phyloP scores from a whole-genome alignment of 2,797 vertebrate species.

The Thaleichthys pacificus region DNA sequence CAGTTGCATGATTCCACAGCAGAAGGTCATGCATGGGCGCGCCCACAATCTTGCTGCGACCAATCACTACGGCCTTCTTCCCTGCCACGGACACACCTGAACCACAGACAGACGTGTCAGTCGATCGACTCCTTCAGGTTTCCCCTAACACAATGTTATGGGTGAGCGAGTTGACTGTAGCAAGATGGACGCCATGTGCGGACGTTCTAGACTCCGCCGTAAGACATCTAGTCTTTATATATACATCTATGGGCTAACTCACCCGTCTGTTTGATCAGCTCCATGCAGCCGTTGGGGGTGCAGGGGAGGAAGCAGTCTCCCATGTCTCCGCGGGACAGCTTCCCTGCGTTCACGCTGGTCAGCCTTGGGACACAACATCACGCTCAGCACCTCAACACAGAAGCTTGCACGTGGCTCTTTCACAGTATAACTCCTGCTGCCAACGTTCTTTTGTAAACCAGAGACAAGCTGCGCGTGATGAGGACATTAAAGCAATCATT shows the following conservation, averaged over 20 bases:
- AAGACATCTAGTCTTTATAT: no score
- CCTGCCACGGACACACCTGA: constrained; percentile 88
- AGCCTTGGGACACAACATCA: constrained; percentile 75
- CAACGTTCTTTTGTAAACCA: not conserved
- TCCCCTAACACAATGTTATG: no score
- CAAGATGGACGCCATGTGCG: no score
- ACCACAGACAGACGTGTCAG: constrained; percentile 10
- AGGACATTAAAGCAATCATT: not conserved
- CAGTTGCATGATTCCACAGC: constrained; percentile 94
- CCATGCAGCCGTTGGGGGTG: constrained; percentile 96
- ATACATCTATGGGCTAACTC: no score
- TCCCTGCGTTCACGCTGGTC: constrained; percentile 92
- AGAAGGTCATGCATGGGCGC: constrained; percentile 97
- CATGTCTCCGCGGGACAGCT: constrained; percentile 92
- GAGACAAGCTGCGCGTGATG: not conserved
- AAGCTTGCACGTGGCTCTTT: not conserved
- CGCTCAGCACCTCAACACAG: not conserved
- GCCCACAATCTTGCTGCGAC: constrained; percentile 97
- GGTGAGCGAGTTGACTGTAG: no score
- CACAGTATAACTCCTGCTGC: not conserved
- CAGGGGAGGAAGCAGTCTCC: constrained; percentile 94
- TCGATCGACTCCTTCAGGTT: not conserved
- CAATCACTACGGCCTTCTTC: constrained; percentile 90
- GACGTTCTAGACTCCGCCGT: no score
- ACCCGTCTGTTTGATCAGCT: constrained; percentile 94